Conservation (phyloP, 2,888 invertebrate species). For the Dastarcus helophoroides region DNA sequence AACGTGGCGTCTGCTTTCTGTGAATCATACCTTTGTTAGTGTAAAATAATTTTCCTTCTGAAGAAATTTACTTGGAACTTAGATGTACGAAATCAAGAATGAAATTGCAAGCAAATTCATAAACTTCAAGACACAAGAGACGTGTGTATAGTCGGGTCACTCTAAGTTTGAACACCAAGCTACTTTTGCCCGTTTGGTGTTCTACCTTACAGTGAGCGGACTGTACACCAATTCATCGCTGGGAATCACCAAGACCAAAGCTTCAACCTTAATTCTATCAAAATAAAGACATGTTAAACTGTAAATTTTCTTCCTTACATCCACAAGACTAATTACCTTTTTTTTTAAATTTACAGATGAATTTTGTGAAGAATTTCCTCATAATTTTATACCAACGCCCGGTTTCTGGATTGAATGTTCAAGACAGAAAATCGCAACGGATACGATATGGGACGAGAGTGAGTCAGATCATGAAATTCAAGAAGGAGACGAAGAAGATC, state of each 20-base stretch:
- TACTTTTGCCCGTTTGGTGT: slow-evolving; percentile 76
- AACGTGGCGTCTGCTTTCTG: too few species aligned
- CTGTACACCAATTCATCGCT: slow-evolving; percentile 31
- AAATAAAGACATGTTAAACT: background rate
- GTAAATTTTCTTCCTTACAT: background rate
- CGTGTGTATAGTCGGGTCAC: slow-evolving; percentile 53
- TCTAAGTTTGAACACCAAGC: slow-evolving; percentile 92
- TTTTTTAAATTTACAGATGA: slow-evolving; percentile 56
- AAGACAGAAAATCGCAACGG: slow-evolving; percentile 73
- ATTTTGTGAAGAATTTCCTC: slow-evolving; percentile 87
- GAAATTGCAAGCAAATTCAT: slow-evolving; percentile 1
- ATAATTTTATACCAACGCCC: slow-evolving; percentile 80
- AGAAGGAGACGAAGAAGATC: slow-evolving; percentile 37
- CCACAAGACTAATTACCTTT: background rate
- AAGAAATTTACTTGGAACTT: too few species aligned
- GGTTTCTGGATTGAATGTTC: slow-evolving; percentile 96
- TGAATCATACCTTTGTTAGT: too few species aligned
- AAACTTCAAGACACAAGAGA: slow-evolving; percentile 1
- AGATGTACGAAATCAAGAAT: too few species aligned
- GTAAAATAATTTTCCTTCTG: too few species aligned
- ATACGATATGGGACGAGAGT: slow-evolving; percentile 80
- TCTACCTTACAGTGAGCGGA: slow-evolving; percentile 93
- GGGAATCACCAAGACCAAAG: background rate
- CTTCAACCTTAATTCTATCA: background rate
- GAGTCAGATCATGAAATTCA: slow-evolving; percentile 60